Evolutionary conservation across 2,797 vertebrate genomes (phyloP).

Genomic region (Chrysocyon brachyurus): DNA sequence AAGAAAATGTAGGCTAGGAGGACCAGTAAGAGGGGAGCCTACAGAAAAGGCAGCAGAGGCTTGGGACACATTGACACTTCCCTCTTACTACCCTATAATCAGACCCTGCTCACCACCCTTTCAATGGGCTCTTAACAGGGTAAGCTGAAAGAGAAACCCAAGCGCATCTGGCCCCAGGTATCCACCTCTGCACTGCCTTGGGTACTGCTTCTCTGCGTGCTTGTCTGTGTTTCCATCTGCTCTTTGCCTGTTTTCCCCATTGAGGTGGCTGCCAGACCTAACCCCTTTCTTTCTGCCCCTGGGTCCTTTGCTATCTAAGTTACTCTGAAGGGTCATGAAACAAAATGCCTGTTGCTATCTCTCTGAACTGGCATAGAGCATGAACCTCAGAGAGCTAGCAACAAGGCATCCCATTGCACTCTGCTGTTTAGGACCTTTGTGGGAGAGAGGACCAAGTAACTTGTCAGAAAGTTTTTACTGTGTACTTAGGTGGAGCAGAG

Average conservation of each 20-base stretch:
- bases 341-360: conserved; percentile 52
- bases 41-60: conserved; percentile 10
- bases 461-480: conserved; percentile 48
- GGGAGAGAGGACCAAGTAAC: conserved; percentile 17
- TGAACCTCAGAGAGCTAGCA: conserved; percentile 30
- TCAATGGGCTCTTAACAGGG: conserved; percentile 94
- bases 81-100: neutral
- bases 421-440: conserved; percentile 25
- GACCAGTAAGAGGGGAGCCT: neutral
- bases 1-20: conserved; percentile 48
- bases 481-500: neutral
- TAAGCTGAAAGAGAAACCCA: conserved; percentile 94
- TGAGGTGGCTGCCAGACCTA: conserved; percentile 65
- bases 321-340: conserved; percentile 53
- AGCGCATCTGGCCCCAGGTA: conserved; percentile 95
- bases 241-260: conserved; percentile 70
- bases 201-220: conserved; percentile 71
- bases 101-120: conserved; percentile 79
- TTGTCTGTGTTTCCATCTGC: conserved; percentile 72
- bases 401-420: conserved; percentile 42
- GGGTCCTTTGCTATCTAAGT: conserved; percentile 33
- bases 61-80: conserved; percentile 37
- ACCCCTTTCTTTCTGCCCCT: neutral
- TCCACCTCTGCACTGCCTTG: conserved; percentile 86
- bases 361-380: neutral